These are phyloP conservation scores for Cydia amplana DNA, from an alignment of 1,140 invertebrate species.

Conservation along the genomic window DNA sequence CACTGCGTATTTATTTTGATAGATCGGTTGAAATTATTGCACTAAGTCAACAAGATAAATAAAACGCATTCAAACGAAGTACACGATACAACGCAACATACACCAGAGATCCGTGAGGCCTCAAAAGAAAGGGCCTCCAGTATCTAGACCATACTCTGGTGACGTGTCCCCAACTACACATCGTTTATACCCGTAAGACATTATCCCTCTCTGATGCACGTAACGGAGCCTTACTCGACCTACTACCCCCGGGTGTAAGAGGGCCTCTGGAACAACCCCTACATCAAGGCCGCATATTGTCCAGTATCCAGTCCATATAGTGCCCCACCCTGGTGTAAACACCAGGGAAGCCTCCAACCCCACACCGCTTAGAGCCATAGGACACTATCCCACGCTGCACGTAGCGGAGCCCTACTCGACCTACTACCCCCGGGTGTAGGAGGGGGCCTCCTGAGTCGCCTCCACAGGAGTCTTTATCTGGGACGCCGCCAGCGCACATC, in stretches of 20 bases:
- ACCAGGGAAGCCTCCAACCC: conserved; percentile 79
- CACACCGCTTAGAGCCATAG: conserved; percentile 83
- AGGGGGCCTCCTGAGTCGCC: conserved; percentile 86
- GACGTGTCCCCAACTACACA: conserved; percentile 56
- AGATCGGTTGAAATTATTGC: too few species aligned
- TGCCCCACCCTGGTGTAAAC: conserved; percentile 82
- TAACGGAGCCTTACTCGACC: conserved; percentile 57
- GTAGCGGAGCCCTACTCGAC: conserved; percentile 58
- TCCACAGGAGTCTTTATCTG: conserved; percentile 82
- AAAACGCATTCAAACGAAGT: too few species aligned
- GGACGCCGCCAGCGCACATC: conserved; percentile 81
- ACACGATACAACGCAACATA: too few species aligned
- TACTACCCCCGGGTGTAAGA: conserved; percentile 77
- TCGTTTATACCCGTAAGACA: too few species aligned
- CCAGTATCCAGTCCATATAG: conserved; percentile 85
- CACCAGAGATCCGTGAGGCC: too few species aligned
- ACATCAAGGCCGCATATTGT: conserved; percentile 68
- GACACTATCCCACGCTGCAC: conserved; percentile 85
- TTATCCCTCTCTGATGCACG: conserved; percentile 82
- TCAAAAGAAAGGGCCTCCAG: conserved; percentile 82
- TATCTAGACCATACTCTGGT: conserved; percentile 84
- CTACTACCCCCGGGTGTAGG: conserved; percentile 73
- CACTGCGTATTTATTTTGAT: too few species aligned
- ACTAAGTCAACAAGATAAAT: too few species aligned
- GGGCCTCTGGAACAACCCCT: conserved; percentile 80